phyloP scores from a whole-genome alignment of 2,888 invertebrate species.

The Dasysyrphus tricinctus region DNA sequence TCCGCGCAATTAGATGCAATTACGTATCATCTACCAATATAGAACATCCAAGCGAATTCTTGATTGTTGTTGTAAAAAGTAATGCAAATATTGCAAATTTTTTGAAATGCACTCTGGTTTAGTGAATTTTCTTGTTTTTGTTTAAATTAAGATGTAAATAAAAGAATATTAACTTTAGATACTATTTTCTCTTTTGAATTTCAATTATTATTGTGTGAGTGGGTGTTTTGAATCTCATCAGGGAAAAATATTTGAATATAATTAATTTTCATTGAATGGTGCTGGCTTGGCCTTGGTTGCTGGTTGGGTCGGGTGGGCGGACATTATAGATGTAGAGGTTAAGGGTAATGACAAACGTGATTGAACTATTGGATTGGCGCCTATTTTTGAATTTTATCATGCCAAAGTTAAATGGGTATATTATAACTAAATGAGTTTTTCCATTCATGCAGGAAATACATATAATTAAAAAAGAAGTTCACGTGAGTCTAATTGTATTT shows the following conservation, averaged over 20 bases:
- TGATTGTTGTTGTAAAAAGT: neutral
- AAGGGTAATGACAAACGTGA: slow-evolving; percentile 31
- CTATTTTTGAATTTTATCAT: neutral
- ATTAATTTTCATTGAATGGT: slow-evolving; percentile 35
- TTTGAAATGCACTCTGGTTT: slow-evolving; percentile 9
- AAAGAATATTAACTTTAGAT: slow-evolving; percentile 1
- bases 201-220: slow-evolving; percentile 9
- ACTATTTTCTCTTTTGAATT: slow-evolving; percentile 8
- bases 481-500: slow-evolving; percentile 23
- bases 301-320: neutral
- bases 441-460: slow-evolving; percentile 16
- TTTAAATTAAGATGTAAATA: neutral
- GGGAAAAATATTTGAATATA: slow-evolving; percentile 15
- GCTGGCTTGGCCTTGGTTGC: slow-evolving; percentile 28
- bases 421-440: slow-evolving; percentile 2
- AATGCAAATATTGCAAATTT: slow-evolving; percentile 1
- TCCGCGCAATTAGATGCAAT: slow-evolving; percentile 55
- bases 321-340: slow-evolving; percentile 3
- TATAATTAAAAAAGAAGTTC: slow-evolving; percentile 5
- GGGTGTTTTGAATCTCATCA: slow-evolving; percentile 13
- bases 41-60: neutral
- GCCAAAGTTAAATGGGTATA: neutral
- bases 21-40: neutral
- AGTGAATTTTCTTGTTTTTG: neutral
- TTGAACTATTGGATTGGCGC: slow-evolving; percentile 34